These are phyloP conservation scores for Noctua fimbriata DNA, from an alignment of 2,888 invertebrate species.

Conservation along the genomic window DNA sequence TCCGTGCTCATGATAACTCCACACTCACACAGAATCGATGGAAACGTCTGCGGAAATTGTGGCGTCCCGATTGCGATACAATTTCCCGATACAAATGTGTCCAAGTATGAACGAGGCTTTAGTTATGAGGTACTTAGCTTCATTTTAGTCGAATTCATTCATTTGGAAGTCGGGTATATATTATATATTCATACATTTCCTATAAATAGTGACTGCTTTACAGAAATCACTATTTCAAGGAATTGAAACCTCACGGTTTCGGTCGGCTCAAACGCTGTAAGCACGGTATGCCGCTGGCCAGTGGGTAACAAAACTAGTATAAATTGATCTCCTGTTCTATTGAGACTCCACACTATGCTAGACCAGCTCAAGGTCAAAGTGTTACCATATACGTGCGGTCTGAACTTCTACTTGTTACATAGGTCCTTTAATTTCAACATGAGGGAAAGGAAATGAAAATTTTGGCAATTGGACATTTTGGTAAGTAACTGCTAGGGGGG, in stretches of 20 bases:
- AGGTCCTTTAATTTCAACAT: background rate
- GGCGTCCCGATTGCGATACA: conserved; percentile 20
- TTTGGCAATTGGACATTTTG: too few relatives aligned
- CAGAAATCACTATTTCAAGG: background rate
- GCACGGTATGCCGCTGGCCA: background rate
- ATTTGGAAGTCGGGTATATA: background rate
- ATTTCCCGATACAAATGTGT: conserved; percentile 22
- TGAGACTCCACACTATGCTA: background rate
- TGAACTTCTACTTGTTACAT: too few relatives aligned
- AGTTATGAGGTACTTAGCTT: background rate
- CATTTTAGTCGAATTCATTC: background rate
- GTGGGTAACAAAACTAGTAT: background rate
- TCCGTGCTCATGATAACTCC: conserved; percentile 11
- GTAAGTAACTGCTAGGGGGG: too few relatives aligned
- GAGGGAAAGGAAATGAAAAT: background rate
- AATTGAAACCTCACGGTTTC: background rate
- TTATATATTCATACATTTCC: background rate
- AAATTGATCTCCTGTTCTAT: background rate
- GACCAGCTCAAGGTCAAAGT: too few relatives aligned
- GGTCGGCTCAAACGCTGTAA: background rate
- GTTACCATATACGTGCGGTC: too few relatives aligned
- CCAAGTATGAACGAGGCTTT: conserved; percentile 6
- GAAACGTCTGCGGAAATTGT: conserved; percentile 25
- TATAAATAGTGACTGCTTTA: background rate
- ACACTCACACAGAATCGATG: background rate